A percentile compares a stretch with the other conserved stretches of the same genome.
phyloP scores from a whole-genome alignment of 2,113 vertebrate genomes.

The Haliaeetus leucogaster region DNA sequence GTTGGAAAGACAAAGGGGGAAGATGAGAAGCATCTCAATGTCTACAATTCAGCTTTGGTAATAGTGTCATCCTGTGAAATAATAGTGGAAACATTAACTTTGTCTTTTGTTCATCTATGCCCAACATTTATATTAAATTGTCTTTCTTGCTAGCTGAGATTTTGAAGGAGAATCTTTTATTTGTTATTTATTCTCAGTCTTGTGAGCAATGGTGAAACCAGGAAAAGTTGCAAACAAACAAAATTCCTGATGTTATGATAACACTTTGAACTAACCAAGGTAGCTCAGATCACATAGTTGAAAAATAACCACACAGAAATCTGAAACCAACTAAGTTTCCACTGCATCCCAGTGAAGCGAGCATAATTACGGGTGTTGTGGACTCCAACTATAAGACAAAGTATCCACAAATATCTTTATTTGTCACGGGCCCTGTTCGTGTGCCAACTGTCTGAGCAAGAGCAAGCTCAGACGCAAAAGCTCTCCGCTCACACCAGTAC shows the following conservation, averaged over 20 bases:
- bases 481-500: accelerated
- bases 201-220: background rate
- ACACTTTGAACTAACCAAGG: background rate
- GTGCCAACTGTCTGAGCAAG: background rate
- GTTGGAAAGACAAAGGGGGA: background rate
- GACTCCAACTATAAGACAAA: background rate
- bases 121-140: background rate
- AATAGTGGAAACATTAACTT: background rate
- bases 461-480: no score
- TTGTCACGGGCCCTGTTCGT: accelerated
- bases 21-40: background rate
- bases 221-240: background rate
- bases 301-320: background rate
- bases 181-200: background rate
- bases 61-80: background rate
- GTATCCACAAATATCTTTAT: no score
- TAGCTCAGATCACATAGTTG: background rate
- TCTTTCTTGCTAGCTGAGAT: background rate
- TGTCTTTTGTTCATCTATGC: background rate
- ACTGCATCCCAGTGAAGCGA: background rate
- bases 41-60: background rate
- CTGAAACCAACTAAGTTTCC: background rate
- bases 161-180: background rate
- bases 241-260: background rate
- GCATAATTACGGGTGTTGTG: background rate